Evolutionary conservation across 2,113 vertebrate species (phyloP), one percentile per base, ranked within the genome.

Genomic region (Spilogale gracilis): DNA sequence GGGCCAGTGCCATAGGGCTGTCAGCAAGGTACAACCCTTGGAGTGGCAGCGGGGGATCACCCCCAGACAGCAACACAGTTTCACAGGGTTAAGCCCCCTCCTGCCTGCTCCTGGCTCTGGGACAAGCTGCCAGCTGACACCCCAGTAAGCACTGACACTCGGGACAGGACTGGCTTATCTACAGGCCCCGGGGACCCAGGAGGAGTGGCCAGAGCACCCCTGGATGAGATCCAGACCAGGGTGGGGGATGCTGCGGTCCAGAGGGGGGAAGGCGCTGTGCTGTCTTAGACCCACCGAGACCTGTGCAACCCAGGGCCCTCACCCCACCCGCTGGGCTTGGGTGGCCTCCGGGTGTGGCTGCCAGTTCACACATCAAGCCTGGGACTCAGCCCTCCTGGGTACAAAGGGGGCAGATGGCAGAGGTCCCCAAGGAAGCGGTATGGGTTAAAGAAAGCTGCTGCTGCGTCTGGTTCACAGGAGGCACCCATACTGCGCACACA

Each of bases 401-500:
- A 56, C 30, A 73, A 54, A 0, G 3, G 56, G 45, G 13, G n/a
- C n/a, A 52, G 71, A 61, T 0, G 0, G 0, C 27, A 78, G 58
- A 85, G 32, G 10, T 2, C 9, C 43, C 32, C 9, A 14, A 89
- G 61, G 43, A 73, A 65, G 17, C 0, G 2, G 43, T n/a, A 32
- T 2, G 16, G 43, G 12, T 67, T 48, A 10, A 48, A 88, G 48
- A 32, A 84, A 17, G 63, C 50, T 4, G 3, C 23, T 14, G 0
- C 5, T 4, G 0, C 0, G 38, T 25, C 43, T 90, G 61, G 48
- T 13, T 56, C 6, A 32, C 27, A 74, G 79, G 1, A 56, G 90
- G 45, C 3, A 32, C 0, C 50, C n/a, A 21, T 25, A 61, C 79
- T 1, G 9, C 0, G 16, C 16, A 3, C 12, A 25, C 0, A 1